Base-by-base conservation (phyloP, 2,797 vertebrate genomes). In the Limnodromus scolopaceus region DNA sequence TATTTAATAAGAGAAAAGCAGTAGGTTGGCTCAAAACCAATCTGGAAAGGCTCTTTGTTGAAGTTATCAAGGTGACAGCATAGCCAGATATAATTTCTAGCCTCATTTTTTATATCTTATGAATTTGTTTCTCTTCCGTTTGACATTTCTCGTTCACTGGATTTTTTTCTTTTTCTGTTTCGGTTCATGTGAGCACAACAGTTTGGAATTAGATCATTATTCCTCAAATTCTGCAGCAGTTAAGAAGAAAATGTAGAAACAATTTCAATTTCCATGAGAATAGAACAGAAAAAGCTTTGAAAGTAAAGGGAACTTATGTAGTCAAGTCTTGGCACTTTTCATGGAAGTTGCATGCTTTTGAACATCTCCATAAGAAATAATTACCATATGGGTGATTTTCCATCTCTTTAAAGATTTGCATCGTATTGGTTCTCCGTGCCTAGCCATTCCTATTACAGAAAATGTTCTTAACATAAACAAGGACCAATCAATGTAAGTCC, bases 1-100 rank as follows among this genome's bases (percentile, higher is more conserved):
- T 89, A 80, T 89, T 93, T 13, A 91, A 34, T 66, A 83, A 71
- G 43, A 92, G 53, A 91, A 92, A 77, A 91, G 41, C 71, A 91
- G 23, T 63, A 65, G 16, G 6, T 41, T 96, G 88, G 78, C 75
- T 75, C 57, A 57, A 87, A 95, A 87, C 43, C 94, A 75, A 1
- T 45, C 46, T 89, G 68, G 77, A 93, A 92, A 61, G 53, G 30
- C 36, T 75, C 34, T 87, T 96, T 85, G 48, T 54, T 91, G 74
- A 84, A 69, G 46, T 92, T 88, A 88, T 58, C 80, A 72, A 88
- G 43, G 70, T 91, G 54, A 71, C 14, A 19, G 54, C 19, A 41
- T 45, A 87, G 27, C 27, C 45, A 81, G 61, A 72, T 84, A 54
- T 14, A 48, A 70, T 69, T 55, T 77, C 55, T 89, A 54, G 61